phyloP scores from a whole-genome alignment of 2,888 invertebrate species.

The Dorcus hopei region DNA sequence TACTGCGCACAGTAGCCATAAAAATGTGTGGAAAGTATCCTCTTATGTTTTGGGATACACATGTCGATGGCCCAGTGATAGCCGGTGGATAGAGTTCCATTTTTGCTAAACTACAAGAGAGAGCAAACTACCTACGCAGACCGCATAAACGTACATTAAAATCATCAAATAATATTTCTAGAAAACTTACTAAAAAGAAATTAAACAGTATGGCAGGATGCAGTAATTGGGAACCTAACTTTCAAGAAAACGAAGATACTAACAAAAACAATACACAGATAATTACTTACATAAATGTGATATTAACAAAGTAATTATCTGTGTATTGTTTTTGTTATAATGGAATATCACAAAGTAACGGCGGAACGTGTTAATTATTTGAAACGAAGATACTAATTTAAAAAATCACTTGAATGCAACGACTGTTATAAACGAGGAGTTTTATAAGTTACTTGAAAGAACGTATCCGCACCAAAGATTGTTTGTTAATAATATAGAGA shows the following conservation, averaged over 20 bases:
- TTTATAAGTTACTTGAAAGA: not conserved
- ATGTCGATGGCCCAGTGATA: conserved; percentile 23
- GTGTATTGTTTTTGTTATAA: too few species aligned
- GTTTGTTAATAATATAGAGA: not conserved
- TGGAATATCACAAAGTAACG: too few species aligned
- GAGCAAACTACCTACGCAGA: not conserved
- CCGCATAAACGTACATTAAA: not conserved
- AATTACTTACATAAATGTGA: too few species aligned
- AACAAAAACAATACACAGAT: not conserved
- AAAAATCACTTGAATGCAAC: not conserved
- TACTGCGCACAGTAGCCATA: conserved; percentile 20
- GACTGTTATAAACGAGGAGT: not conserved
- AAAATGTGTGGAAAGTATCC: conserved; percentile 25
- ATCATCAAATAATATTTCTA: not conserved
- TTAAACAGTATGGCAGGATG: not conserved
- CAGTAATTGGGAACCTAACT: not conserved
- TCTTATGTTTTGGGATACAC: conserved; percentile 22
- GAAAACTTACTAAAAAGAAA: not conserved
- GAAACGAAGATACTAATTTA: not conserved
- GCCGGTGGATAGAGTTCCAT: conserved; percentile 19
- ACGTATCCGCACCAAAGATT: not conserved
- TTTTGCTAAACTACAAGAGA: not conserved
- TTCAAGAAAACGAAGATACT: not conserved
- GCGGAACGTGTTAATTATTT: too few species aligned
- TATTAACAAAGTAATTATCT: too few species aligned